A percentile compares a stretch with the other conserved stretches of the same genome.
These are phyloP conservation scores for Drosophila paranaensis DNA, from an alignment of 2,888 invertebrate species.

Conservation along the genomic window DNA sequence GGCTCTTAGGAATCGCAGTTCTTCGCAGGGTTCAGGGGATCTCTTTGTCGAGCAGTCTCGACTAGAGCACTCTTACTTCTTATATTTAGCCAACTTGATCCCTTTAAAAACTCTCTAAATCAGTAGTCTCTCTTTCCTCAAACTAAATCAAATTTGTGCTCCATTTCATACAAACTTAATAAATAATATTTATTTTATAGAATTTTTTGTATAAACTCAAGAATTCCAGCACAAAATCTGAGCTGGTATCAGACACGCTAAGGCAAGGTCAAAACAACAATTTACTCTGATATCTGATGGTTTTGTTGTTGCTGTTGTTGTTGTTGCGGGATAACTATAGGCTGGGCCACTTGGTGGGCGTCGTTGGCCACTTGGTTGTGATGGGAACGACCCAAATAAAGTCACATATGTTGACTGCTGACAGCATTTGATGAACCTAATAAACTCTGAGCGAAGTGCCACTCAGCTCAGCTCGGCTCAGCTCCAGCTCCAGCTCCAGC, in stretches of 20 bases:
- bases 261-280: constrained; percentile 15
- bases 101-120: too few species aligned
- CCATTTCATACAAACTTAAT: not conserved
- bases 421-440: constrained; percentile 73
- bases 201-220: not conserved
- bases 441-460: constrained; percentile 65
- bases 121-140: too few species aligned
- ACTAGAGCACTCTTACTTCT: too few species aligned
- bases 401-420: constrained; percentile 67
- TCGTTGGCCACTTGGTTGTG: constrained; percentile 42
- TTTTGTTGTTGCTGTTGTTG: not conserved
- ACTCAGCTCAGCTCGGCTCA: constrained; percentile 53
- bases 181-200: not conserved
- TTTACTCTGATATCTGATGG: not conserved
- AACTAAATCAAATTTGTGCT: too few species aligned
- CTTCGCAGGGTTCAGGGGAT: too few species aligned
- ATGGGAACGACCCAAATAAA: constrained; percentile 59
- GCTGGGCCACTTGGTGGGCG: constrained; percentile 20
- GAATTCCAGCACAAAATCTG: not conserved
- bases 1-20: too few species aligned
- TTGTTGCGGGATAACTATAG: constrained; percentile 9
- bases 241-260: not conserved
- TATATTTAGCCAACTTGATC: too few species aligned
- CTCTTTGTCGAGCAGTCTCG: too few species aligned
- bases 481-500: constrained; percentile 32